Conservation (phyloP, 2,113 vertebrate genomes). For the Tachuris rubrigastra region DNA sequence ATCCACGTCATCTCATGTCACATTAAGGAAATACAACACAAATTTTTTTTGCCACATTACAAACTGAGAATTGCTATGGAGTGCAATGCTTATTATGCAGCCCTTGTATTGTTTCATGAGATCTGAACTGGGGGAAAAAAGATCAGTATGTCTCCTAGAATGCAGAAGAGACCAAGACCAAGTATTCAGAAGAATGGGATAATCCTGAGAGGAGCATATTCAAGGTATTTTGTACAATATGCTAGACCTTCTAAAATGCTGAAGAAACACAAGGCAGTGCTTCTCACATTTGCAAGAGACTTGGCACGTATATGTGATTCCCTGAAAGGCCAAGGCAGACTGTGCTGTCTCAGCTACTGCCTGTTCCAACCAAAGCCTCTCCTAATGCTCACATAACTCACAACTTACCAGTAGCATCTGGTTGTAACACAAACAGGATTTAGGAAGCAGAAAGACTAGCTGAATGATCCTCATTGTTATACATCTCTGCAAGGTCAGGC, state of each 20-base stretch:
- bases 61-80: background rate
- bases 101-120: background rate
- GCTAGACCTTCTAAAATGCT: background rate
- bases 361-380: background rate
- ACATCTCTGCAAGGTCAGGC: constrained; percentile 24
- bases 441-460: background rate
- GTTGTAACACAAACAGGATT: background rate
- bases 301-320: accelerated
- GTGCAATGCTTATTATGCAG: background rate
- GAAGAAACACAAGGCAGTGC: background rate
- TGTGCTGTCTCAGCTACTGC: background rate
- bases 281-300: background rate
- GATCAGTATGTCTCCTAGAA: background rate
- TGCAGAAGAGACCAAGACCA: background rate
- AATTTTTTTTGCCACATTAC: background rate
- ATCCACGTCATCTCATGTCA: background rate
- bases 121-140: background rate
- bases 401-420: background rate
- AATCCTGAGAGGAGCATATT: background rate
- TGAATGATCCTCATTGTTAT: background rate
- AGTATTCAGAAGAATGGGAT: background rate
- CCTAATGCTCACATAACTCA: background rate
- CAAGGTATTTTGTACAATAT: background rate
- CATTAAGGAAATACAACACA: background rate
- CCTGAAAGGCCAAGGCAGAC: background rate